Base-by-base conservation (phyloP, 1,140 invertebrate species). In the Neodiprion fabricii region DNA sequence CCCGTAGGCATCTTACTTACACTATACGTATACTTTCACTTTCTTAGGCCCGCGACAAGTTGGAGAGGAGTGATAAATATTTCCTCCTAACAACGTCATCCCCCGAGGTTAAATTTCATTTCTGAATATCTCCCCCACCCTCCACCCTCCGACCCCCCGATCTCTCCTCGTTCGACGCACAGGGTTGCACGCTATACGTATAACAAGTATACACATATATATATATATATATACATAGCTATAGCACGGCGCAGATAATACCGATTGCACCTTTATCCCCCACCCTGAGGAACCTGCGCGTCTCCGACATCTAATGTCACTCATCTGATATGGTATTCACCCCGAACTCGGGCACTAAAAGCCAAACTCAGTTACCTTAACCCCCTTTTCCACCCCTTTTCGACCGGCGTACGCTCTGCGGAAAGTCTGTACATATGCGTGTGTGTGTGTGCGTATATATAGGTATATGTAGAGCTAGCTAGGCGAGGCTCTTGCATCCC, bases 241-340 rank as follows among this genome's bases (percentile, higher is more conserved):
- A 14, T n/a, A 53, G 53, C 53, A 61, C 53, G 11, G 11, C 53
- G 11, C 11, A 61, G 11, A 61, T 14, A 61, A 61, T 17, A 61
- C 53, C 53, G 53, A 61, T 17, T 61, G 53, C 53, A 61, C 53
- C 53, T 61, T 9, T 17, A 8, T 61, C 53, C 53, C 53, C 53
- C 11, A 9, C 53, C n/a, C 53, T 61, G 11, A 61, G 53, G 53
- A 61, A 61, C 53, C 53, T 61, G 65, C 28, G 14, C 40, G 53
- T 72, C 48, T 67, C 14, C 21, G 28, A 53, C 72, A 17, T 50
- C 50, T 73, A 77, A 61, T 71, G 72, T 76, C 71, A 74, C 70
- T 53, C 73, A 61, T 79, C 80, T 82, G 79, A 83, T 83, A 81
- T 78, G 79, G 82, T 82, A 82, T 83, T 83, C 79, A 82, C 49